Evolutionary conservation across 2,888 invertebrate species (phyloP).

Genomic region (Amiota mariae): DNA sequence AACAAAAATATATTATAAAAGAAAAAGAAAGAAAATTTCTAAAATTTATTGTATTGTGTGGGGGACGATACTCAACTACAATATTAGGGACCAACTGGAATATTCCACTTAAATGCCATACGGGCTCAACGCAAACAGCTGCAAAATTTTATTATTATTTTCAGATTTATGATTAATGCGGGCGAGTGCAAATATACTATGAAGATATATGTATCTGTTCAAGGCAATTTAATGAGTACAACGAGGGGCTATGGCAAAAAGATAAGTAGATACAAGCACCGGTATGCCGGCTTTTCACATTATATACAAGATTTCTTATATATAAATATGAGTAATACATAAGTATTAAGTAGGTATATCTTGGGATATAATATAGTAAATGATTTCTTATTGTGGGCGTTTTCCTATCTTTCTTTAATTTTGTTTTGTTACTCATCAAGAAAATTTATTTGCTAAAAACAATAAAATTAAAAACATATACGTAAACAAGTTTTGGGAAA

Average conservation of each 20-base stretch:
- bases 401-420: not conserved
- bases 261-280: not conserved
- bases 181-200: conserved; percentile 22
- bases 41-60: too few relatives aligned
- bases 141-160: conserved; percentile 21
- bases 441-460: conserved; percentile 12
- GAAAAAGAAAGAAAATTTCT: too few relatives aligned
- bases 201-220: not conserved
- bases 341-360: too few relatives aligned
- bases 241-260: not conserved
- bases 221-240: conserved; percentile 21
- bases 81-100: conserved; percentile 22
- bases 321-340: too few relatives aligned
- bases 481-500: too few relatives aligned
- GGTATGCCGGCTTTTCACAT: conserved; percentile 6
- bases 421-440: too few relatives aligned
- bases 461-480: not conserved
- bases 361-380: too few relatives aligned
- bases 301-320: not conserved
- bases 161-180: conserved; percentile 27
- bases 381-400: conserved; percentile 9
- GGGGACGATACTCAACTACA: too few relatives aligned
- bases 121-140: conserved; percentile 1
- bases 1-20: not conserved
- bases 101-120: conserved; percentile 31